These are phyloP conservation scores for Meganola albula DNA, from an alignment of 2,888 invertebrate genomes.

Conservation along the genomic window DNA sequence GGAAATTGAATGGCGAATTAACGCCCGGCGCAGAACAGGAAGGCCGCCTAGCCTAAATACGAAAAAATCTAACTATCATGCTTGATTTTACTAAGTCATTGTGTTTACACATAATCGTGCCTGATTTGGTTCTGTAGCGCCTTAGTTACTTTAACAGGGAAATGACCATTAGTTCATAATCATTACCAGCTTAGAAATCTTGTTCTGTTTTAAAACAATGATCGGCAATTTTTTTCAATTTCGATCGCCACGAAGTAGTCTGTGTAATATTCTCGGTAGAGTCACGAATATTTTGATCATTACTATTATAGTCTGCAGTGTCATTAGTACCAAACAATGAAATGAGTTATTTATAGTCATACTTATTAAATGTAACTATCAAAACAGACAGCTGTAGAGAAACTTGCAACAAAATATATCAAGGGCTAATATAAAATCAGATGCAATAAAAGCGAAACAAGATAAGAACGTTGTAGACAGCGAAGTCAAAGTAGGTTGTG, in stretches of 20 bases:
- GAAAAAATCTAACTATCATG: constrained; percentile 56
- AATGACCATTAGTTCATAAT: constrained; percentile 41
- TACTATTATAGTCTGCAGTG: constrained; percentile 21
- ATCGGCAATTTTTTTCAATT: constrained; percentile 49
- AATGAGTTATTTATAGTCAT: too few species aligned
- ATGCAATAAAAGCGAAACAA: constrained; percentile 31
- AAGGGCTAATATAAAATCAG: too few species aligned
- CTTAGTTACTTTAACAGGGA: constrained; percentile 34
- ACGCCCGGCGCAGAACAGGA: constrained; percentile 59
- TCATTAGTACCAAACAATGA: constrained; percentile 22
- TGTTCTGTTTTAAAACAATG: constrained; percentile 48
- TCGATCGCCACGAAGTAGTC: constrained; percentile 47
- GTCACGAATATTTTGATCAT: constrained; percentile 39
- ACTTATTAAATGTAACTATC: background rate
- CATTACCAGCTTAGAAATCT: constrained; percentile 43
- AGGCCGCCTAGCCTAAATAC: constrained; percentile 65
- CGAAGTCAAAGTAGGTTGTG: constrained; percentile 40
- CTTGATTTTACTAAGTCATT: constrained; percentile 31
- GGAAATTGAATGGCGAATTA: constrained; percentile 72
- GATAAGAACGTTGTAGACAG: constrained; percentile 38
- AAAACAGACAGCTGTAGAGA: constrained; percentile 18
- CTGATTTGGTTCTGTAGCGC: constrained; percentile 30
- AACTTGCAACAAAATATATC: too few species aligned
- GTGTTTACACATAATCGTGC: constrained; percentile 31
- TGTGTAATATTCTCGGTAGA: constrained; percentile 40